These are phyloP conservation scores for Macropus fuliginosus DNA, from an alignment of 2,797 vertebrate species.

Conservation along the genomic window DNA sequence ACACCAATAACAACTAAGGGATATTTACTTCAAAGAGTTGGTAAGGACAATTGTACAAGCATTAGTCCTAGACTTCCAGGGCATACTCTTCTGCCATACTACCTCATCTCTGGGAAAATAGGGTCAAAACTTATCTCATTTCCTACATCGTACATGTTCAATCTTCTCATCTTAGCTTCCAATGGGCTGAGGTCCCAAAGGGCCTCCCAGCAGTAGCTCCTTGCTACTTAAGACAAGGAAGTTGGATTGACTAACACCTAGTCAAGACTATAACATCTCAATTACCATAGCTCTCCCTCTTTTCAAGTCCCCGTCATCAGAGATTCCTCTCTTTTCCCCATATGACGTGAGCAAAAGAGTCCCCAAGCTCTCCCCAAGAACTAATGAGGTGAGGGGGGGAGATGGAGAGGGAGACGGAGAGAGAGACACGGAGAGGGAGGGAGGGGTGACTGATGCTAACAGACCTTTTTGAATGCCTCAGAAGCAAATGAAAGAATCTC, in stretches of 20 bases:
- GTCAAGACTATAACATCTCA: neutral
- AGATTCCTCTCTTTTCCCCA: neutral
- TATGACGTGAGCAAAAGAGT: neutral
- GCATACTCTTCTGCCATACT: neutral
- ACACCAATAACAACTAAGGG: neutral
- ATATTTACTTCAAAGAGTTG: neutral
- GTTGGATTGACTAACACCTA: neutral
- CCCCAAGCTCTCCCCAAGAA: neutral
- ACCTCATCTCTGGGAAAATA: neutral
- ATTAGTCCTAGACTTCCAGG: neutral
- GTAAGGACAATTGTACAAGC: neutral
- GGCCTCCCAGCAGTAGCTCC: neutral
- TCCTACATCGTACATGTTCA: neutral
- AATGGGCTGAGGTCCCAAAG: neutral
- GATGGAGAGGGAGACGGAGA: too few species aligned
- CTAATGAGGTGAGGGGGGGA: neutral
- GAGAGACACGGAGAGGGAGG: too few species aligned
- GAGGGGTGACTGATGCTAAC: neutral
- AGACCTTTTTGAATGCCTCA: neutral
- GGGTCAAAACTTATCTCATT: neutral
- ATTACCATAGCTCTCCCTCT: neutral
- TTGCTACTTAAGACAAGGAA: neutral
- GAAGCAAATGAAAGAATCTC: neutral
- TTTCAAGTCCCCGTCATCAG: neutral
- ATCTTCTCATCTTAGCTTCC: neutral